phyloP scores from a whole-genome alignment of 2,797 vertebrate genomes.

The Helarctos malayanus region DNA sequence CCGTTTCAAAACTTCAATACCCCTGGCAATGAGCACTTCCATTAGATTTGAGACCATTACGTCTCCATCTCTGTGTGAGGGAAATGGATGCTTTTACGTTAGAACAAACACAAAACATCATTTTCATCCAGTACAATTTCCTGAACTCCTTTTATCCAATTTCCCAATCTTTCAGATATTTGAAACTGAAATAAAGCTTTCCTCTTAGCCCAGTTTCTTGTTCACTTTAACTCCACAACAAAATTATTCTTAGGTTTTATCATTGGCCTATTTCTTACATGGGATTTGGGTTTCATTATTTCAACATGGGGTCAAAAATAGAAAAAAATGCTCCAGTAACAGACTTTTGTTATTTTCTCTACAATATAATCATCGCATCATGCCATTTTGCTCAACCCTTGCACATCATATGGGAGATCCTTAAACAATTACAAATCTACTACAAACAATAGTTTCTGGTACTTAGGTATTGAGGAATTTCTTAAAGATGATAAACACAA shows the following conservation, averaged over 20 bases:
- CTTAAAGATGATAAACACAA: constrained; percentile 24
- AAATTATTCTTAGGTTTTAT: constrained; percentile 72
- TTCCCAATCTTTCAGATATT: constrained; percentile 72
- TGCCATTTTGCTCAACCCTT: not conserved
- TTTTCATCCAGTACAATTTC: constrained; percentile 72
- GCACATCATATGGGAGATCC: not conserved
- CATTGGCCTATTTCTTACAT: constrained; percentile 53
- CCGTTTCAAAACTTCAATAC: constrained; percentile 74
- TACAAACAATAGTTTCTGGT: not conserved
- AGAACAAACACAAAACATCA: constrained; percentile 72
- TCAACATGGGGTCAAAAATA: constrained; percentile 36
- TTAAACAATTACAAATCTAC: constrained; percentile 25
- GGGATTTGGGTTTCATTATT: constrained; percentile 65
- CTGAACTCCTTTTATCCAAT: constrained; percentile 79
- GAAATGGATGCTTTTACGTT: constrained; percentile 66
- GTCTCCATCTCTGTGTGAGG: not conserved
- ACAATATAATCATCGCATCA: not conserved
- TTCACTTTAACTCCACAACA: constrained; percentile 66
- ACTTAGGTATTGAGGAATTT: constrained; percentile 23
- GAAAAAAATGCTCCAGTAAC: constrained; percentile 51
- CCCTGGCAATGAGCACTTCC: constrained; percentile 75
- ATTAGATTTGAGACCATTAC: constrained; percentile 68
- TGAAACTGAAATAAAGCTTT: constrained; percentile 70
- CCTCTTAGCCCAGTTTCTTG: constrained; percentile 60
- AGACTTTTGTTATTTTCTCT: not conserved